Evolutionary conservation across 2,797 vertebrate genomes (phyloP), one percentile per base, ranked within the genome.

Genomic region (Novumbra hubbsi): DNA sequence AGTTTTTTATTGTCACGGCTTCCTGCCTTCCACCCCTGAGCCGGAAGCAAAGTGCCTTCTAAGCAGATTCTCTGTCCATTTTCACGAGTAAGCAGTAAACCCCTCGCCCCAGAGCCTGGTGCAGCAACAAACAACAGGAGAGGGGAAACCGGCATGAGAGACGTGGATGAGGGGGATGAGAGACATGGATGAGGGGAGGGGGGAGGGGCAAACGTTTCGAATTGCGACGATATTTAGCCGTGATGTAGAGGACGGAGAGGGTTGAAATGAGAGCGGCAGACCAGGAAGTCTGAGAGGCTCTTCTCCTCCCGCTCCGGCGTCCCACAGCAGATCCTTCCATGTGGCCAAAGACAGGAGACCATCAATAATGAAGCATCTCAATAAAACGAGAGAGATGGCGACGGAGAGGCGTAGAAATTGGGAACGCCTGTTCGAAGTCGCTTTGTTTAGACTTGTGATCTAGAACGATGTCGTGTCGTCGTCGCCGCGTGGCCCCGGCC

Each of bases 51-150:
- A 92, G 79, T 90, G 90, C 90, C 80, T 82, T 87, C 83, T 90
- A 91, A 92, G 92, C 91, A 92, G 78, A 93, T 92, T 87, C 72
- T 65, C 24, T 81, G 79, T 88, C 78, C 73, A 80, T 92, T 91
- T 89, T 76, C 90, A 92, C 92, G 91, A 93, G 90, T 92, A 92
- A 94, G 92, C 92, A 93, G 81, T 90, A 88, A 78, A 90, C 86
- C 88, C 81, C 49, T 88, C 80, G 83, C 83, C 86, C 83, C 83
- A 78, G 76, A 85, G 84, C 86, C 82, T 50, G 80, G 84, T 64
- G 80, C 21, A n/a, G 8, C 73, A 82, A 76, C 83, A 75, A 83
- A 85, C 89, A 84, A 81, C 81, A 67, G 38, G 68, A 82, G 80
- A 79, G 80, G 79, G 74, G 75, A 76, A 79, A 15, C 9, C 9